Percentiles rank a stretch among this genome's conserved stretches.
Evolutionary conservation across 2,888 invertebrate species (phyloP).

Genomic region (Coecobrya sp.): DNA sequence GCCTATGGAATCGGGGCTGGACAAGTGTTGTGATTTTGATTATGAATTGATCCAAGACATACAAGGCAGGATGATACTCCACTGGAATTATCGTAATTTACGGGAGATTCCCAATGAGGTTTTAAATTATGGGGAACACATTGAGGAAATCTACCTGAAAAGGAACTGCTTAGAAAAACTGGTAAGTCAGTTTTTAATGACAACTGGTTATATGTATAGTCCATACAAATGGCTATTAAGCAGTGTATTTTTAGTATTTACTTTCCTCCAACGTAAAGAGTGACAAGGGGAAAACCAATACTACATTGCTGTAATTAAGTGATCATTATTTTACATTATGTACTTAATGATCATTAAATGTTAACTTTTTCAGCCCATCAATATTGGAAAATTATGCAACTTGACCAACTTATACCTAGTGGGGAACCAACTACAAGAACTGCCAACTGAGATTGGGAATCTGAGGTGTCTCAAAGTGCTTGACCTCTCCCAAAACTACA

Average conservation of each 20-base stretch:
- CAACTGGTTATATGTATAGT: neutral
- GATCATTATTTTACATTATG: too few species aligned
- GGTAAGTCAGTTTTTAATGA: conserved; percentile 78
- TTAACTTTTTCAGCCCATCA: conserved; percentile 46
- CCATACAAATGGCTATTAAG: too few species aligned
- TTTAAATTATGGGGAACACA: conserved; percentile 87
- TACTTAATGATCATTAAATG: conserved; percentile 38
- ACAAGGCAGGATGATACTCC: conserved; percentile 87
- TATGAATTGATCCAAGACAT: conserved; percentile 87
- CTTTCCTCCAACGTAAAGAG: too few species aligned
- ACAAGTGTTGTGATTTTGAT: conserved; percentile 59
- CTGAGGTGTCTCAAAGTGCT: conserved; percentile 83
- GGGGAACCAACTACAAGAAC: conserved; percentile 84
- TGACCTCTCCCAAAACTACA: conserved; percentile 85
- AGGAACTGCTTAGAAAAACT: conserved; percentile 87
- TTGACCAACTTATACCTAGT: conserved; percentile 86
- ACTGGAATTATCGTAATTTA: conserved; percentile 88
- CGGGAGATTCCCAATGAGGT: conserved; percentile 87
- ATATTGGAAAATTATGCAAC: conserved; percentile 84
- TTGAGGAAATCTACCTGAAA: conserved; percentile 88
- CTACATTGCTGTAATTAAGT: too few species aligned
- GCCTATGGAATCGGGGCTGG: conserved; percentile 10
- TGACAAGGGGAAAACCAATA: too few species aligned
- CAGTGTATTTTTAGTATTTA: too few species aligned
- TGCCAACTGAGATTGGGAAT: conserved; percentile 84